These are phyloP conservation scores for Heliconius hortense DNA, from an alignment of 2,888 invertebrate species.

Conservation along the genomic window DNA sequence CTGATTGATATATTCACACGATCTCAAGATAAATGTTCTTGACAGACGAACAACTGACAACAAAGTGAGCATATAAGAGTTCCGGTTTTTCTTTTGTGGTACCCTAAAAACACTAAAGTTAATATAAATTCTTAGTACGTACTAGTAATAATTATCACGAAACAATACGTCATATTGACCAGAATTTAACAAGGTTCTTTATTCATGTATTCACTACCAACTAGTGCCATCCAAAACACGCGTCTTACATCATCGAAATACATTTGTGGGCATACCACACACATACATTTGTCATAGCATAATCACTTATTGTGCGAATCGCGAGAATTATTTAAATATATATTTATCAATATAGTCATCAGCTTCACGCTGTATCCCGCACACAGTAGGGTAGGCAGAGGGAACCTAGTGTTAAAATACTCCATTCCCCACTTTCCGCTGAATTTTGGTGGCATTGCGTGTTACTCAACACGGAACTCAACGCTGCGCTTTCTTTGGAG, in stretches of 20 bases:
- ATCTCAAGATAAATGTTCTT: too few relatives aligned
- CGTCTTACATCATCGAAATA: constrained; percentile 20
- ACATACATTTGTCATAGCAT: constrained; percentile 18
- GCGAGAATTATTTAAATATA: background rate
- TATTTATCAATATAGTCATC: background rate
- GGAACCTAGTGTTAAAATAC: too few relatives aligned
- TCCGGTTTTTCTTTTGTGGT: too few relatives aligned
- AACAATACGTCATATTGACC: background rate
- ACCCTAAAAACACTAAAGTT: background rate
- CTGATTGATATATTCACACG: too few relatives aligned
- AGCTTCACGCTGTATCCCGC: too few relatives aligned
- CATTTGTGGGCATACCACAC: constrained; percentile 20
- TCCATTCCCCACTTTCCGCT: too few relatives aligned
- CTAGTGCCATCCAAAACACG: background rate
- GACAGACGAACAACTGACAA: too few relatives aligned
- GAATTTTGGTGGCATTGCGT: too few relatives aligned
- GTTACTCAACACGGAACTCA: too few relatives aligned
- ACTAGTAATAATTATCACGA: background rate
- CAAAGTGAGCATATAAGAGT: too few relatives aligned
- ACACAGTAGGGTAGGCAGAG: too few relatives aligned
- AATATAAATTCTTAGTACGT: background rate
- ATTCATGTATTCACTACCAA: background rate
- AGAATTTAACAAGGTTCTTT: background rate
- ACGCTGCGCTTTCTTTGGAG: too few relatives aligned
- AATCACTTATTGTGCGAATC: constrained; percentile 21